Base-by-base conservation (phyloP, 2,113 vertebrate species). In the Colaptes auratus region DNA sequence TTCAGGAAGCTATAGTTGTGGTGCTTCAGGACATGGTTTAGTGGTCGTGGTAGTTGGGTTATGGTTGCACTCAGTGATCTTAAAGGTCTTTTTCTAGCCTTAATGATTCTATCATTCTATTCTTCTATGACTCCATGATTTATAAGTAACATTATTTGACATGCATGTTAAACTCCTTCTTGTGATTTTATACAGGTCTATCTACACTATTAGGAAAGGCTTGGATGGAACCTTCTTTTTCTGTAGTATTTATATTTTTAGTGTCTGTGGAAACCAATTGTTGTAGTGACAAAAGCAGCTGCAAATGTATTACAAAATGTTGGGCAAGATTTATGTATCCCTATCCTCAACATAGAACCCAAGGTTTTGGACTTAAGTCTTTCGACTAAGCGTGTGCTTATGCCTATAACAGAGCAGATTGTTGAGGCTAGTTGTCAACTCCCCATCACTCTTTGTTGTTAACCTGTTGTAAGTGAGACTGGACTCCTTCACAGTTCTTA, bases 371-470 rank as follows among this genome's bases (percentile, higher is more conserved):
- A 3, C 14, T 17, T 20, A 52, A 52, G 21, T 48, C 33, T 94
- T 69, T 39, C 0, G 1, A 15, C 27, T 42, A 42, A 42, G 11
- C 0, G 0, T 31, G 42, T 36, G 25, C 28, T 42, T 56, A 23
- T 50, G 23, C 13, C 33, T 76, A 1, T 21, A 53, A 58, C 9
- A 35, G 44, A 73, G 30, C 27, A 9, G 7, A 11, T 69, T 9
- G 5, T 0, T 35, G 35, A 59, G 52, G 27, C 64, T 55, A 39
- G 17, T 16, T 15, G 27, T 5, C n/a, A 4, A 11, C 72, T 66
- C 33, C n/a, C 53, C 63, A 42, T 35, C 46, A 3, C 18, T 77
- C 56, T 90, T 28, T 10, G 19, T 69, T 73, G 44, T 66, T 89
- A 77, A 55, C 67, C 24, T 73, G 21, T 5, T 88, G 65, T 52